Evolutionary conservation across 2,888 invertebrate species (phyloP), one percentile per base, ranked within the genome.

Genomic region (Eupithecia centaureata): DNA sequence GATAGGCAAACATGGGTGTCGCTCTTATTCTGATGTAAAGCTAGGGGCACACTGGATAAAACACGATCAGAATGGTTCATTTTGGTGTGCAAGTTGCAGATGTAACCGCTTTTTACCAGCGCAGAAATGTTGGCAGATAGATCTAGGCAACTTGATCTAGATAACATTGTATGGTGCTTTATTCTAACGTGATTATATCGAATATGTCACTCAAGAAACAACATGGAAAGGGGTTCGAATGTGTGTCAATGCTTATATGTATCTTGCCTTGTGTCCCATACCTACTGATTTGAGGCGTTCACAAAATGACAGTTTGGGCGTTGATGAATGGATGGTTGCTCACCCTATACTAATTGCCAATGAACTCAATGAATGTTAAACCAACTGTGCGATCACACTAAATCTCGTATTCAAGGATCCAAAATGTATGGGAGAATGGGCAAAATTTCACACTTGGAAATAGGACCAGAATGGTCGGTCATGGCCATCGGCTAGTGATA

Each of bases 281-380:
- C 5, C 12, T 54, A 54, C 28, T 7, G 54, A 54, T 54, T 54
- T 30, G 30, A 27, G 28, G 30, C 54, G 28, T 25, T 28, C 1
- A 54, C 38, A 59, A 25, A 59, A 25, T 27, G 25, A 27, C 25
- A 35, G 15, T 25, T 33, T 38, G 18, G 28, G 38, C 59, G 15
- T 59, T 38, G 38, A 59, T 59, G 30, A n/a, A 54, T 54, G 28
- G 28, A n/a, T 54, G n/a, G 28, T 54, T 30, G 28, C n/a, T 54
- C n/a, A n/a, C 5, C 25, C 52, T 27, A 52, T 52, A n/a, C n/a
- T n/a, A 27, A 52, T 27, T 22, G 27, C 28, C 7, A 25, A 25
- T 27, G 27, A 28, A 30, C 7, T n/a, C 28, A 28, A 27, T 54
- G 54, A n/a, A 54, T 22, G 22, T 51, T 12, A 22, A 47, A 22